Percentiles rank a stretch among this genome's conserved stretches.
Evolutionary conservation across 2,888 invertebrate genomes (phyloP).

Genomic region (Incurvaria masculella): DNA sequence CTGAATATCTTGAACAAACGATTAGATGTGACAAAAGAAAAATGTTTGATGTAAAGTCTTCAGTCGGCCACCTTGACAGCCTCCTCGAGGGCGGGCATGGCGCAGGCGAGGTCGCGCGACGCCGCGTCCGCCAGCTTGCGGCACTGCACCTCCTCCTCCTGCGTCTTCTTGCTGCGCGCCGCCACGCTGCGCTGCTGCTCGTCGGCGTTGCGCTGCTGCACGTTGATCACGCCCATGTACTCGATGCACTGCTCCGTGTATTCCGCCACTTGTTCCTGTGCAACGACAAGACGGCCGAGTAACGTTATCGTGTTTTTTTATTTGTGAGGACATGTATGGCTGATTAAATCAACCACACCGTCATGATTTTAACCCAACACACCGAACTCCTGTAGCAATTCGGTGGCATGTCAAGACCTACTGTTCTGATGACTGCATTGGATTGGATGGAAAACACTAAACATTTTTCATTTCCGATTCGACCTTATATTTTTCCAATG

Average conservation of each 20-base stretch:
- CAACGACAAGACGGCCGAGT: background rate
- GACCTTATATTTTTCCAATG: too few relatives aligned
- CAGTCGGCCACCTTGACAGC: slow-evolving; percentile 55
- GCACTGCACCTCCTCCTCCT: slow-evolving; percentile 77
- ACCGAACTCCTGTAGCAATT: too few relatives aligned
- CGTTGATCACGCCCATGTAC: slow-evolving; percentile 77
- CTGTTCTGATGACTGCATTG: too few relatives aligned
- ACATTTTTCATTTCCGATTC: too few relatives aligned
- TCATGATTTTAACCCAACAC: too few relatives aligned
- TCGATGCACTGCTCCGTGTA: slow-evolving; percentile 84
- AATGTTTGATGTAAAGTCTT: background rate
- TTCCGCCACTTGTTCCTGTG: slow-evolving; percentile 62
- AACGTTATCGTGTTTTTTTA: background rate
- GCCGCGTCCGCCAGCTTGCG: slow-evolving; percentile 79
- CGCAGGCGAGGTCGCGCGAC: slow-evolving; percentile 77
- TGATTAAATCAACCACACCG: too few relatives aligned
- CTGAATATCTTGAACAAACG: too few relatives aligned
- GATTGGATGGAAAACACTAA: too few relatives aligned
- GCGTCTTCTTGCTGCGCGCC: slow-evolving; percentile 68
- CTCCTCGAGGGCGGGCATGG: slow-evolving; percentile 84
- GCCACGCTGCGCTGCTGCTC: slow-evolving; percentile 75
- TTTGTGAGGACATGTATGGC: too few relatives aligned
- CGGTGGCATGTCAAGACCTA: too few relatives aligned
- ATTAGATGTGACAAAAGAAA: background rate
- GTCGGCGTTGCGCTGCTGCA: slow-evolving; percentile 79